Evolutionary conservation across 2,888 invertebrate species (phyloP).

Genomic region (Papilio gigon): DNA sequence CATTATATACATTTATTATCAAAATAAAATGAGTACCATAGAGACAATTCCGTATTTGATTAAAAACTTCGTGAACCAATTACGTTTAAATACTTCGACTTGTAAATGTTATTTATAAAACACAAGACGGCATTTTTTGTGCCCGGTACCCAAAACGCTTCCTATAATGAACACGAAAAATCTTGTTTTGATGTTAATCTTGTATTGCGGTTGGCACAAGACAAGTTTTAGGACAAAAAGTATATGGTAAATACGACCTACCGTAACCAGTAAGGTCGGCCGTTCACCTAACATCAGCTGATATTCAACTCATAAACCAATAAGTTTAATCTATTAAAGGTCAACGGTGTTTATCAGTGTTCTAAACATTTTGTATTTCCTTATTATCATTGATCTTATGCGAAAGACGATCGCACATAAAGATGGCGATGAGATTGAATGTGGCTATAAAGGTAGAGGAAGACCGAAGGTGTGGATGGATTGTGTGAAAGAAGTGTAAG

Average conservation of each 20-base stretch:
- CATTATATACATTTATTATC: not conserved
- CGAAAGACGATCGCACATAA: too few species aligned
- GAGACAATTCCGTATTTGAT: slow-evolving; percentile 18
- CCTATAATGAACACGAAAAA: slow-evolving; percentile 19
- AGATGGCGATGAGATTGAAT: too few species aligned
- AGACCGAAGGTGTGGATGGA: too few species aligned
- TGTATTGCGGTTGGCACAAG: slow-evolving; percentile 5
- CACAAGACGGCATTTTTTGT: slow-evolving; percentile 14
- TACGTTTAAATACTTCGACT: slow-evolving; percentile 3
- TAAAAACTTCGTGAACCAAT: slow-evolving; percentile 15
- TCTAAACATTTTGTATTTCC: not conserved
- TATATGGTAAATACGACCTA: slow-evolving; percentile 10
- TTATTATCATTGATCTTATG: slow-evolving; percentile 6
- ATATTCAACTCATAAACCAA: slow-evolving; percentile 8
- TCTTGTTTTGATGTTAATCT: slow-evolving; percentile 20
- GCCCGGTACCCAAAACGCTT: slow-evolving; percentile 21
- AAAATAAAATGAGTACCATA: not conserved
- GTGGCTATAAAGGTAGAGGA: too few species aligned
- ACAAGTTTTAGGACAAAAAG: slow-evolving; percentile 25
- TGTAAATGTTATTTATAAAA: slow-evolving; percentile 21
- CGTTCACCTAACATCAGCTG: slow-evolving; percentile 34
- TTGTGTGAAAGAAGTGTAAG: too few species aligned
- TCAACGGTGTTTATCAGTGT: not conserved
- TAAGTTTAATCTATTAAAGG: slow-evolving; percentile 16
- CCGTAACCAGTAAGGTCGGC: slow-evolving; percentile 31